A percentile compares a stretch with the other conserved stretches of the same genome.
Evolutionary conservation across 2,113 vertebrate genomes (phyloP).

Genomic region (Asarcornis scutulata): DNA sequence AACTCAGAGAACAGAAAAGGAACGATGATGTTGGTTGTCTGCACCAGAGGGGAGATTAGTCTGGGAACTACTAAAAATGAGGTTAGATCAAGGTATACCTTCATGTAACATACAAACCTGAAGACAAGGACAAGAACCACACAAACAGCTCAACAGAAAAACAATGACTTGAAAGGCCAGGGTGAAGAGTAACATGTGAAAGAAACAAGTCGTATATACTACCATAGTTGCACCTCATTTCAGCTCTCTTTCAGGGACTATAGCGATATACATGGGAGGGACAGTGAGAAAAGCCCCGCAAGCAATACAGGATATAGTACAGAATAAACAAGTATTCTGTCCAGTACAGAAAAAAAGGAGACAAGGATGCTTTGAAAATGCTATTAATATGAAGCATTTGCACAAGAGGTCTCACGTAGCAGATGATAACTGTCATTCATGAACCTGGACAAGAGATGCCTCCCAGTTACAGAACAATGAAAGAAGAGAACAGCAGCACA

Average conservation of each 20-base stretch:
- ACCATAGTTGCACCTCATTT: not conserved
- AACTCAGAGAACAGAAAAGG: not conserved
- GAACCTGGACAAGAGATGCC: not conserved
- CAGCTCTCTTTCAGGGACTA: not conserved
- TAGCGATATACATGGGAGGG: not conserved
- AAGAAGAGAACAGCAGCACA: not conserved
- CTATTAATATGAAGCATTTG: not conserved
- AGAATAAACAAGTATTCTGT: not conserved
- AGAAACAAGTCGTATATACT: not conserved
- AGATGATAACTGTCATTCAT: not conserved
- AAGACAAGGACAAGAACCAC: not conserved
- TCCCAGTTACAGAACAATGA: not conserved
- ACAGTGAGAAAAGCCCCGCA: not conserved
- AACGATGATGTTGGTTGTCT: not conserved
- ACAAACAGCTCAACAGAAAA: not conserved
- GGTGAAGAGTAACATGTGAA: not conserved
- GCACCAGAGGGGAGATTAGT: not conserved
- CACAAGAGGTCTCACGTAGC: not conserved
- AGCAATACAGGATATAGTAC: not conserved
- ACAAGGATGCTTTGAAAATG: not conserved
- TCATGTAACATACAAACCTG: not conserved
- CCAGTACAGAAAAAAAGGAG: not conserved
- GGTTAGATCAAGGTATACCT: not conserved
- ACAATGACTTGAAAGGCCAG: not conserved
- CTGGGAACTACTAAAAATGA: not conserved